Conservation (phyloP, 2,888 invertebrate genomes). For the Lycocerus yunnanus region DNA sequence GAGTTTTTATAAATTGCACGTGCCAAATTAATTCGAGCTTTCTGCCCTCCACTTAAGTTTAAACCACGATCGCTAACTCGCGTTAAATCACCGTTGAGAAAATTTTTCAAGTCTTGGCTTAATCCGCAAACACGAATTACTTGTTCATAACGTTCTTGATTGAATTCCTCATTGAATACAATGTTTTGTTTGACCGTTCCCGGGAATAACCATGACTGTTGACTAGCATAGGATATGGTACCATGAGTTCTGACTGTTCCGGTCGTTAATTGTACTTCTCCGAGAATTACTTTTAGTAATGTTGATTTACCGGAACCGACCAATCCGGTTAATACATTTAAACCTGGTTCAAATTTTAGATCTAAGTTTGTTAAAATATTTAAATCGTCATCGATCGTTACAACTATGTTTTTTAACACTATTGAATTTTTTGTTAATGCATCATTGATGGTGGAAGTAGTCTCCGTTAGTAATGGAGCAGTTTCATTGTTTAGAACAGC, state of each 20-base stretch:
- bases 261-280: constrained; percentile 52
- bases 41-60: constrained; percentile 81
- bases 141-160: constrained; percentile 61
- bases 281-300: constrained; percentile 53
- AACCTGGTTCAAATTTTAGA: constrained; percentile 52
- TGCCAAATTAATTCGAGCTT: constrained; percentile 73
- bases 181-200: constrained; percentile 70
- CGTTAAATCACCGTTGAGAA: constrained; percentile 75
- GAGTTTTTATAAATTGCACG: constrained; percentile 13
- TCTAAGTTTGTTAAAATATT: constrained; percentile 54
- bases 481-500: background rate
- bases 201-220: constrained; percentile 66
- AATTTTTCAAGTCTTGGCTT: constrained; percentile 48
- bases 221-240: constrained; percentile 61
- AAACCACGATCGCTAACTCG: constrained; percentile 81
- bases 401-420: background rate
- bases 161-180: constrained; percentile 49
- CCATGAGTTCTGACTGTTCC: constrained; percentile 57
- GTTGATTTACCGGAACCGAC: constrained; percentile 69
- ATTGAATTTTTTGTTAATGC: background rate
- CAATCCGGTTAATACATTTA: constrained; percentile 64
- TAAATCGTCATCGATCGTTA: constrained; percentile 20
- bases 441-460: background rate
- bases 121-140: constrained; percentile 69
- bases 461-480: background rate